Evolutionary conservation across 2,797 vertebrate species (phyloP).

Genomic region (Mormyrus hasselquistii): DNA sequence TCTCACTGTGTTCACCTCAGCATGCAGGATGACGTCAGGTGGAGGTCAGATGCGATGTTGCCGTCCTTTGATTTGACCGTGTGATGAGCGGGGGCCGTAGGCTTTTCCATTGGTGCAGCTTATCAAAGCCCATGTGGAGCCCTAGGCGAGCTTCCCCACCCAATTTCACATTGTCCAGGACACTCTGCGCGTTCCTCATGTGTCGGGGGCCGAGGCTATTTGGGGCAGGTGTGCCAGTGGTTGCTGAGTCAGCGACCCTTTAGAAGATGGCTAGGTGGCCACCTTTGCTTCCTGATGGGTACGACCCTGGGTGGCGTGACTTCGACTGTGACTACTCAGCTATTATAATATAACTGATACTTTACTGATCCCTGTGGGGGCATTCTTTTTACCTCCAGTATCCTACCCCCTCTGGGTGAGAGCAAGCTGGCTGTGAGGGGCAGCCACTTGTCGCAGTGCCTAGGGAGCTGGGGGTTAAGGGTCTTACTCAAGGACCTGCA

Average conservation of each 20-base stretch:
- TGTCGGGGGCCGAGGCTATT: not conserved
- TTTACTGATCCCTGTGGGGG: not conserved
- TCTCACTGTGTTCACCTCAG: not conserved
- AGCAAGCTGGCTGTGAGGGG: not conserved
- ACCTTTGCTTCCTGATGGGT: not conserved
- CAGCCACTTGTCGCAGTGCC: not conserved
- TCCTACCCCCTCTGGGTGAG: not conserved
- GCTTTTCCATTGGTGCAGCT: not conserved
- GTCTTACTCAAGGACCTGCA: not conserved
- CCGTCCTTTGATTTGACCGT: not conserved
- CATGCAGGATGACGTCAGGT: not conserved
- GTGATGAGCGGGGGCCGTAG: not conserved
- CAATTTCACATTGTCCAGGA: not conserved
- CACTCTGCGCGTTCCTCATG: not conserved
- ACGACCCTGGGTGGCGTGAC: not conserved
- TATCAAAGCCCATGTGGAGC: not conserved
- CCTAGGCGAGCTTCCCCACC: not conserved
- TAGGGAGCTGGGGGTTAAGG: not conserved
- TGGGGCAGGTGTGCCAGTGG: not conserved
- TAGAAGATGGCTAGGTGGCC: not conserved
- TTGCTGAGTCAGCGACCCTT: not conserved
- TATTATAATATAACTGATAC: not conserved
- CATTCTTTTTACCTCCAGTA: not conserved
- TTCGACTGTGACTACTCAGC: not conserved
- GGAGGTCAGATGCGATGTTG: not conserved